phyloP scores from a whole-genome alignment of 2,888 invertebrate species.

The Phasia obesa region DNA sequence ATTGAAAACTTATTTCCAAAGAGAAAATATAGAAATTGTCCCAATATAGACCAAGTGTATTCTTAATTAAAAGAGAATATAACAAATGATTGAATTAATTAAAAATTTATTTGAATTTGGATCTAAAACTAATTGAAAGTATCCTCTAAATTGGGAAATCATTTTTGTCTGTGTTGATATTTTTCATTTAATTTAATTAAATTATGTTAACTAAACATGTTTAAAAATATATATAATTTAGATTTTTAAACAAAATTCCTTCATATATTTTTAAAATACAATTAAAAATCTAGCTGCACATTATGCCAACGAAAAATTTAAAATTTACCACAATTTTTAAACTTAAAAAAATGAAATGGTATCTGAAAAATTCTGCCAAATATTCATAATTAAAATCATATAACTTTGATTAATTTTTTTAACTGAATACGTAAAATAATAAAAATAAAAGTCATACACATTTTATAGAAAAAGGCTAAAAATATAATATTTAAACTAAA shows the following conservation, averaged over 20 bases:
- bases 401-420: constrained; percentile 61
- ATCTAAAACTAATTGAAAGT: no score
- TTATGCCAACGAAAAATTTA: constrained; percentile 43
- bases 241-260: background rate
- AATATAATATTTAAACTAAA: constrained; percentile 55
- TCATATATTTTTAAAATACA: background rate
- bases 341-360: constrained; percentile 28
- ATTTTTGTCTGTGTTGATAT: no score
- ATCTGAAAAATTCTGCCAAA: constrained; percentile 65
- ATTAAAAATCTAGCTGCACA: constrained; percentile 6
- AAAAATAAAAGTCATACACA: constrained; percentile 29
- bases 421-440: constrained; percentile 57
- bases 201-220: no score
- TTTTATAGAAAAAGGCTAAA: constrained; percentile 41
- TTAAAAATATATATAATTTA: no score
- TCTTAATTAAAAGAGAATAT: no score
- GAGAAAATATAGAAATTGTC: no score
- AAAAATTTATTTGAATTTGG: no score
- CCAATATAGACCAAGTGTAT: no score
- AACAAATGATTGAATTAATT: no score
- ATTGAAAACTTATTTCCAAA: no score
- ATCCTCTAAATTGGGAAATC: no score
- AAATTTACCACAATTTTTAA: constrained; percentile 1
- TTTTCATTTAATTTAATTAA: no score
- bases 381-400: constrained; percentile 62